These are phyloP conservation scores for Ornithoptera priamus DNA, from an alignment of 2,888 invertebrate species.

Conservation along the genomic window DNA sequence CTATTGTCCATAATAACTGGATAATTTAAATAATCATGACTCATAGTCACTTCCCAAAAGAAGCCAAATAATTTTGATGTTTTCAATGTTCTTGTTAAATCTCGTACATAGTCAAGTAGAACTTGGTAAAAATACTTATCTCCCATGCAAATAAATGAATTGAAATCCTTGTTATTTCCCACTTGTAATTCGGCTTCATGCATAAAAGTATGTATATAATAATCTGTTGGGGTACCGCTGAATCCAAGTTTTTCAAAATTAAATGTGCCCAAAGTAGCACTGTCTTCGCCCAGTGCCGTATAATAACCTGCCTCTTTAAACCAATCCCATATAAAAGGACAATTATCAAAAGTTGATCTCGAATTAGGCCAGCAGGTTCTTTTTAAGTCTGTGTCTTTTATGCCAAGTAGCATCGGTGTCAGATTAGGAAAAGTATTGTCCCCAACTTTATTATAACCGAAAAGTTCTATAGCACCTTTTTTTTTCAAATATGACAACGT, in stretches of 20 bases:
- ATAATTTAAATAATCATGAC: conserved; percentile 91
- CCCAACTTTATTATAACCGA: conserved; percentile 95
- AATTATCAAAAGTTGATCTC: conserved; percentile 84
- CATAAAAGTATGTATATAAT: conserved; percentile 88
- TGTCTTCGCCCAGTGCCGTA: conserved; percentile 92
- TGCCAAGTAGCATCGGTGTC: conserved; percentile 88
- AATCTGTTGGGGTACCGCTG: conserved; percentile 89
- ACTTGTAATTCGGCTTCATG: conserved; percentile 83
- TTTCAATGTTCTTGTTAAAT: conserved; percentile 81
- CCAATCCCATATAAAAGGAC: conserved; percentile 91
- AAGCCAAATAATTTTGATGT: conserved; percentile 87
- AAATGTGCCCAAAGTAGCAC: conserved; percentile 88
- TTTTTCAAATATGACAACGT: conserved; percentile 82
- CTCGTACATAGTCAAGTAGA: conserved; percentile 85
- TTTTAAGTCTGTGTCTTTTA: conserved; percentile 82
- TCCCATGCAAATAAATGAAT: conserved; percentile 86
- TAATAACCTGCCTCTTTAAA: conserved; percentile 86
- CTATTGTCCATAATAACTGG: conserved; percentile 86
- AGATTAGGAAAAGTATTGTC: conserved; percentile 97
- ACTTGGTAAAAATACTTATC: conserved; percentile 84
- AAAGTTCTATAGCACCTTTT: conserved; percentile 86
- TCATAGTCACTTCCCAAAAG: conserved; percentile 90
- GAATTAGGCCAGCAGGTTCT: conserved; percentile 82
- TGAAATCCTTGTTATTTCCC: conserved; percentile 82
- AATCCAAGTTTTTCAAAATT: conserved; percentile 90